phyloP scores from a whole-genome alignment of 2,888 invertebrate species.

The Conomelus anceps region DNA sequence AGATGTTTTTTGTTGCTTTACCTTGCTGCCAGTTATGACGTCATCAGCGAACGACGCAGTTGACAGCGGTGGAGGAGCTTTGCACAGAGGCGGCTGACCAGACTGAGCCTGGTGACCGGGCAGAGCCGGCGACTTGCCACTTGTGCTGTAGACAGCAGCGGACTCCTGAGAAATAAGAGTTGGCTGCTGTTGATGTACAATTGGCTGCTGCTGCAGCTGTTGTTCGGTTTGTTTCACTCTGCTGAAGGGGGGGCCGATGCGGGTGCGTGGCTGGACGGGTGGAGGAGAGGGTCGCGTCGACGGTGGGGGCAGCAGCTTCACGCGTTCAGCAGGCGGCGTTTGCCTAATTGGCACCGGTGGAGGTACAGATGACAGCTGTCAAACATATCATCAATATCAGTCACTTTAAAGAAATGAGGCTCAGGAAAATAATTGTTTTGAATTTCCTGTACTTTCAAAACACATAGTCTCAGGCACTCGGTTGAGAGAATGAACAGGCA shows the following conservation, averaged over 20 bases:
- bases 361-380: conserved; percentile 21
- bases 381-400: conserved; percentile 32
- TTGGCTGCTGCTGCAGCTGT: conserved; percentile 30
- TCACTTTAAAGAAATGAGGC: too few species aligned
- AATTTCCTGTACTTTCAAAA: too few species aligned
- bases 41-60: conserved; percentile 19
- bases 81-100: conserved; percentile 30
- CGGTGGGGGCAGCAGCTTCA: conserved; percentile 39
- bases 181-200: neutral
- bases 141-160: conserved; percentile 23
- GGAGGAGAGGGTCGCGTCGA: conserved; percentile 44
- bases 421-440: too few species aligned
- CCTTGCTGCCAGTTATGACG: neutral
- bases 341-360: conserved; percentile 36
- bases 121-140: conserved; percentile 36
- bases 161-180: too few species aligned
- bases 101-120: conserved; percentile 29
- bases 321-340: conserved; percentile 37
- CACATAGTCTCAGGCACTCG: too few species aligned
- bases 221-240: conserved; percentile 34
- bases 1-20: conserved; percentile 21
- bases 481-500: too few species aligned
- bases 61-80: conserved; percentile 33
- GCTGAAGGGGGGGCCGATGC: conserved; percentile 38
- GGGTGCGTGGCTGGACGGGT: conserved; percentile 33